Base-by-base conservation (phyloP, 2,113 vertebrate species). In the Bombycilla garrulus region DNA sequence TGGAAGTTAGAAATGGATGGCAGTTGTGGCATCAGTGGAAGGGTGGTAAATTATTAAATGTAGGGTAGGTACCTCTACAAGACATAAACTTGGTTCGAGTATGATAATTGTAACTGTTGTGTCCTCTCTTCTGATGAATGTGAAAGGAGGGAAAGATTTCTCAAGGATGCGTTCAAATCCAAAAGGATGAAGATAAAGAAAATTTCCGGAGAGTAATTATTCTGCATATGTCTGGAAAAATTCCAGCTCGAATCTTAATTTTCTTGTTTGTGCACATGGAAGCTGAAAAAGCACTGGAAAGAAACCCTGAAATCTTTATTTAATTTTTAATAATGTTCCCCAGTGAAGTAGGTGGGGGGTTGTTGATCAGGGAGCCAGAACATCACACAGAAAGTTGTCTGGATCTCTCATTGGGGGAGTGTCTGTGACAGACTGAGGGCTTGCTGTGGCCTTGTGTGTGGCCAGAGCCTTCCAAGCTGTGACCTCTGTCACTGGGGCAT, bases 131-230 rank as follows among this genome's bases (percentile, higher is more conserved):
- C 53, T 9, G 6, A 47, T 91, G 14, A 91, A 64, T 87, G 38
- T 62, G 58, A 50, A 85, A 73, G 15, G 28, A 95, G 25, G 31
- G 58, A 50, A 50, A 38, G 58, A 42, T 90, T 95, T 95, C 35
- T 92, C 58, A 90, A 78, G 64, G 64, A 62, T 50, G 56, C 21
- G 42, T 86, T 90, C n/a, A 82, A 71, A 91, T 64, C 65, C 51
- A 79, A 48, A 64, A 45, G 50, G 54, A 81, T 69, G 90, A 92
- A 81, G 51, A 78, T 78, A 65, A 88, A 51, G 66, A 72, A 71
- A 65, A 79, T 94, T 87, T 61, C 2, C 0, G 1, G 31, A 42
- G 23, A 81, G 36, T 66, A 50, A 81, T 91, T 90, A 36, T 79
- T 90, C 42, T 77, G 66, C 26, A 3, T 64, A 20, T 44, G 7